Evolutionary conservation across 2,888 invertebrate genomes (phyloP), one percentile per base, ranked within the genome.

Genomic region (Spodoptera exigua): DNA sequence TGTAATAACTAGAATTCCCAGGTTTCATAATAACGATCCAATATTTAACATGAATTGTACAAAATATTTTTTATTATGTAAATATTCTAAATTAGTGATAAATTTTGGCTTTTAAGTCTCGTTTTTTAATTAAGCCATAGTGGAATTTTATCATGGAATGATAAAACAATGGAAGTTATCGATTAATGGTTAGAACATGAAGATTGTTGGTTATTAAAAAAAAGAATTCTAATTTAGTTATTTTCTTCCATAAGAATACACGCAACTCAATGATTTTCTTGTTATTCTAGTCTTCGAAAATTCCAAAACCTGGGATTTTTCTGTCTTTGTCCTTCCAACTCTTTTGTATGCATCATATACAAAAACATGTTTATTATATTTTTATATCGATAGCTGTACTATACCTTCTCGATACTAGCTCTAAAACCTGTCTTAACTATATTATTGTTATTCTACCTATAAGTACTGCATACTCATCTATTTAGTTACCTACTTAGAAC

Each of bases 1-100:
- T 92, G 79, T 92, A 92, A 87, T 76, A 76, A 27, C 9, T 84
- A 85, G 80, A 74, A 71, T 75, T 74, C 81, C 80, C 81, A 87
- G 86, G 88, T 89, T 89, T 89, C 88, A 82, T 77, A 78, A 88
- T 83, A 89, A 87, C 86, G 84, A 90, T 79, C 79, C 78, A 73
- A 77, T 47, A 61, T 70, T n/a, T n/a, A 74, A 68, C 48, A 78
- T 74, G 67, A 86, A 81, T 64, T 75, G 70, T 62, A 71, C 78
- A 62, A 71, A 71, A 34, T 43, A 55, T 65, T 64, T 41, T 66
- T 72, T 76, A 73, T 65, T 63, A 54, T 86, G 82, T 87, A 87
- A 79, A 85, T 88, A 80, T 75, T 78, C 54, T 65, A 72, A 74
- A 69, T 66, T 74, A 74, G 65, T 68, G 39, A 55, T 72, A 69